These are phyloP conservation scores for Pseudomyrmex pallidus DNA, from an alignment of 1,140 invertebrate genomes.

Conservation along the genomic window DNA sequence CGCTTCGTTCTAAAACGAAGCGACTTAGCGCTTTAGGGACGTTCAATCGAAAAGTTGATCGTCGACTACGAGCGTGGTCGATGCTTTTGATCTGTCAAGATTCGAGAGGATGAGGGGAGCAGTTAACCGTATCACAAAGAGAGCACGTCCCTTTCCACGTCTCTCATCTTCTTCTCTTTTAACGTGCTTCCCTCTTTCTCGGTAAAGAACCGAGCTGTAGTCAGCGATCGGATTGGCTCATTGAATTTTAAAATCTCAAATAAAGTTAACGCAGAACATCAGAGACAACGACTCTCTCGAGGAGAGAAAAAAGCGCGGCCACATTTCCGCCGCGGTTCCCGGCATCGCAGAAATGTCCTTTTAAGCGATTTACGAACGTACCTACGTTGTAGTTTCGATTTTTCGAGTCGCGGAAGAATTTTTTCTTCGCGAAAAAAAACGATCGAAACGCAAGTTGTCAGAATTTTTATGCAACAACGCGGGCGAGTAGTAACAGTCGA, in stretches of 20 bases:
- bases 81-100: constrained; percentile 72
- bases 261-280: constrained; percentile 72
- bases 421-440: no score
- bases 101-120: constrained; percentile 68
- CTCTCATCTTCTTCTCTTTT: constrained; percentile 39
- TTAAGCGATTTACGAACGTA: constrained; percentile 32
- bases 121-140: constrained; percentile 76
- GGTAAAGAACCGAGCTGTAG: constrained; percentile 51
- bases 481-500: no score
- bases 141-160: constrained; percentile 45
- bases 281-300: constrained; percentile 16
- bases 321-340: constrained; percentile 7
- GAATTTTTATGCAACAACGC: no score
- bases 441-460: no score
- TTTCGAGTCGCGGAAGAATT: no score
- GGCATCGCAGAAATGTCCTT: constrained; percentile 37
- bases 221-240: constrained; percentile 73
- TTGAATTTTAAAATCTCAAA: constrained; percentile 77
- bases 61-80: constrained; percentile 30
- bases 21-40: not conserved
- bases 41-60: constrained; percentile 38
- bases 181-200: constrained; percentile 21
- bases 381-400: no score
- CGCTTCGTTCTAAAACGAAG: not conserved
- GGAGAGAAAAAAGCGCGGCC: not conserved